Percentiles rank a stretch among this genome's conserved stretches.
phyloP scores from a whole-genome alignment of 2,797 vertebrate genomes.

The Notolabrus celidotus region DNA sequence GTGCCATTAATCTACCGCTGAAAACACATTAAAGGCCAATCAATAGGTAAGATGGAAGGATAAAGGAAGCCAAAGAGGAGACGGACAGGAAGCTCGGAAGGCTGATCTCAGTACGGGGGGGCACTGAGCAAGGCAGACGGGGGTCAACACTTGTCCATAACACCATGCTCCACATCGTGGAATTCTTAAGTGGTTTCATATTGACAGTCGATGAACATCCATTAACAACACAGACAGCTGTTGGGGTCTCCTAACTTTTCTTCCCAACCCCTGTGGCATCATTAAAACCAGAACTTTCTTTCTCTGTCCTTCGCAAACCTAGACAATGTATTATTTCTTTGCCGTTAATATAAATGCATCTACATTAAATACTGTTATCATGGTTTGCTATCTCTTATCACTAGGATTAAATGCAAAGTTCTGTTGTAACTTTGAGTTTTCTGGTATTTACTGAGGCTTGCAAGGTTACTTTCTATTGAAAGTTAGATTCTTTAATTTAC shows the following conservation, averaged over 20 bases:
- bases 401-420: too few species aligned
- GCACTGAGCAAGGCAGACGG: conserved; percentile 37
- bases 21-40: conserved; percentile 86
- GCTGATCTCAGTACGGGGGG: conserved; percentile 63
- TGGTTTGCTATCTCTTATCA: too few species aligned
- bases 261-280: background rate
- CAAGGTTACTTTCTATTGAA: too few species aligned
- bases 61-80: conserved; percentile 70
- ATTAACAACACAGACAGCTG: conserved; percentile 89
- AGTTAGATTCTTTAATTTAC: too few species aligned
- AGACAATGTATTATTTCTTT: background rate
- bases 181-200: conserved; percentile 88
- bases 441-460: too few species aligned
- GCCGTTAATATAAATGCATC: too few species aligned
- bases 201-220: conserved; percentile 91
- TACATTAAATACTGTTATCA: too few species aligned
- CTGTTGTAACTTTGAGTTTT: too few species aligned
- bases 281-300: conserved; percentile 16
- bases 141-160: conserved; percentile 73
- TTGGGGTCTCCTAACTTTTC: conserved; percentile 61
- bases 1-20: conserved; percentile 84
- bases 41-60: conserved; percentile 76
- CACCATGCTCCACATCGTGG: conserved; percentile 76
- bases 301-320: conserved; percentile 5
- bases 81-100: conserved; percentile 59